Evolutionary conservation across 2,888 invertebrate species (phyloP).

Genomic region (Hermaeophaga mercurialis): DNA sequence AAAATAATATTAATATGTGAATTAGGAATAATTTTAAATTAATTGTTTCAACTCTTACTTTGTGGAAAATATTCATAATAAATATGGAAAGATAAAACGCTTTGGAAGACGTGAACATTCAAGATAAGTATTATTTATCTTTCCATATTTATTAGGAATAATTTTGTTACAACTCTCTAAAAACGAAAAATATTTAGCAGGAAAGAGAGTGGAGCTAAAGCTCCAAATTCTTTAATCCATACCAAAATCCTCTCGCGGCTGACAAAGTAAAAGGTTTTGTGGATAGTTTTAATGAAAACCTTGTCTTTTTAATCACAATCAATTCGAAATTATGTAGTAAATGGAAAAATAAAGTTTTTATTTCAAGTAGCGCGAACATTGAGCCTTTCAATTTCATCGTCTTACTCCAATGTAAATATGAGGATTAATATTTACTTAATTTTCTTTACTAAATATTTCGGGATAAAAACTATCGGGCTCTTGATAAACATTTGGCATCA

Average conservation of each 20-base stretch:
- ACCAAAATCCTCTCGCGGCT: slow-evolving; percentile 45
- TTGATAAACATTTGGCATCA: slow-evolving; percentile 45
- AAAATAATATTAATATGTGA: too few species aligned
- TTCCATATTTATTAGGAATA: too few species aligned
- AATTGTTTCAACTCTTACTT: too few species aligned
- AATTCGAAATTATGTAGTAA: slow-evolving; percentile 45
- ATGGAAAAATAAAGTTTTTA: slow-evolving; percentile 43
- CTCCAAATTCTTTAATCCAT: slow-evolving; percentile 40
- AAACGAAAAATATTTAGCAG: too few species aligned
- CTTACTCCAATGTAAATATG: slow-evolving; percentile 53
- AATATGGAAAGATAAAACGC: too few species aligned
- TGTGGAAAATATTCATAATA: too few species aligned
- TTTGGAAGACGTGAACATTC: too few species aligned
- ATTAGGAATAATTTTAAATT: too few species aligned
- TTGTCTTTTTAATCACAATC: slow-evolving; percentile 42
- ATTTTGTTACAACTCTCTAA: too few species aligned
- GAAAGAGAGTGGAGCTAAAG: too few species aligned
- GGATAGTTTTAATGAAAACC: slow-evolving; percentile 43
- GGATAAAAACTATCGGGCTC: slow-evolving; percentile 52
- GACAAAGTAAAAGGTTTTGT: slow-evolving; percentile 32
- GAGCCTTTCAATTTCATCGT: slow-evolving; percentile 66
- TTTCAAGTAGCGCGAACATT: slow-evolving; percentile 48
- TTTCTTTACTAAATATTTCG: slow-evolving; percentile 57
- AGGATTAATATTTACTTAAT: slow-evolving; percentile 57
- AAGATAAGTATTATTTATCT: too few species aligned